Conservation (phyloP, 2,113 vertebrate genomes). For the Hyperoodon ampullatus region DNA sequence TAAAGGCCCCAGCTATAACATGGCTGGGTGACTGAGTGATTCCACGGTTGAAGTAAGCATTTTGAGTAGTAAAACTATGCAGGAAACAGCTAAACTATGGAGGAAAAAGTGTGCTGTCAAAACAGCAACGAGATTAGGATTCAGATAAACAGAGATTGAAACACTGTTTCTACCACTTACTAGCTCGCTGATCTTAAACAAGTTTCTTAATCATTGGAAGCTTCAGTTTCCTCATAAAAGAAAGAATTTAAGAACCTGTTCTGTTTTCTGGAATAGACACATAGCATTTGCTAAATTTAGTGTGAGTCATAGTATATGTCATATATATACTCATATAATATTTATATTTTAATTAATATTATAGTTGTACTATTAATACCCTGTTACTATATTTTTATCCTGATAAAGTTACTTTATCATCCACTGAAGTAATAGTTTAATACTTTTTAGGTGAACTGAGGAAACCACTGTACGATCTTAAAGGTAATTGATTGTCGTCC, state of each 20-base stretch:
- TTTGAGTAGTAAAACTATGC: background rate
- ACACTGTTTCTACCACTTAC: background rate
- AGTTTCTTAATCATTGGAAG: background rate
- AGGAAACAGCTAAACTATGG: background rate
- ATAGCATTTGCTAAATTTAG: background rate
- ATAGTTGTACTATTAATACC: background rate
- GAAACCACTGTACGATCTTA: background rate
- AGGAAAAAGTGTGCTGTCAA: background rate
- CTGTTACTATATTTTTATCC: background rate
- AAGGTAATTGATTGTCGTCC: background rate
- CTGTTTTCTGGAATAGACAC: background rate
- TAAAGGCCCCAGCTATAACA: background rate
- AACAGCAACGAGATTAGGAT: background rate
- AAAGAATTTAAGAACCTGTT: background rate
- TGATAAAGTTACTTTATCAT: background rate
- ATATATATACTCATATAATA: background rate
- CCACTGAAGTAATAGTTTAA: background rate
- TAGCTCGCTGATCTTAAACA: background rate
- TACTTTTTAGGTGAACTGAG: background rate
- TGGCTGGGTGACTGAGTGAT: background rate
- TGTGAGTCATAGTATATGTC: background rate
- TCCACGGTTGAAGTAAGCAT: background rate
- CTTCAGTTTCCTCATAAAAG: background rate
- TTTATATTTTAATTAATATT: background rate
- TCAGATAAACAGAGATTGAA: background rate